These are phyloP conservation scores for Xanthia icteritia DNA, from an alignment of 2,888 invertebrate genomes.

Conservation along the genomic window DNA sequence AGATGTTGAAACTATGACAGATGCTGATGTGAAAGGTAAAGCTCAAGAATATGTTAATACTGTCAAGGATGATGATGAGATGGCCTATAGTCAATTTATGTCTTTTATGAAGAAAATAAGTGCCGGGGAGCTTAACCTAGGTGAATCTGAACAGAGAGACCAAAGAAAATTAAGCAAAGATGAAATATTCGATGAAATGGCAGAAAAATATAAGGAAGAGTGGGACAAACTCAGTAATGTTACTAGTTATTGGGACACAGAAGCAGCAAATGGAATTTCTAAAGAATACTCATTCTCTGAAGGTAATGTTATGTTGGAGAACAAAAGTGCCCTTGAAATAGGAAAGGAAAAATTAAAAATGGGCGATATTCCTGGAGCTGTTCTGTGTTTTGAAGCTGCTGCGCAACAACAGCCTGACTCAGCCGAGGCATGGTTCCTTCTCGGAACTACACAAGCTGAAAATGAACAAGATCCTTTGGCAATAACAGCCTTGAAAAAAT, in stretches of 20 bases:
- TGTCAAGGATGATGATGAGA: slow-evolving; percentile 92
- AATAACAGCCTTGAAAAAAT: slow-evolving; percentile 97
- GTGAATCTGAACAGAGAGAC: slow-evolving; percentile 83
- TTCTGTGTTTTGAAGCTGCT: slow-evolving; percentile 98
- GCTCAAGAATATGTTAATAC: slow-evolving; percentile 90
- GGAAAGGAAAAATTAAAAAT: slow-evolving; percentile 95
- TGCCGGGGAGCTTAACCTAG: slow-evolving; percentile 91
- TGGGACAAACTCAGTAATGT: slow-evolving; percentile 94
- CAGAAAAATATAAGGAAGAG: slow-evolving; percentile 93
- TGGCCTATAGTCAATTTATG: slow-evolving; percentile 95
- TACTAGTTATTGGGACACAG: slow-evolving; percentile 92
- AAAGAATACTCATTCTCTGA: slow-evolving; percentile 95
- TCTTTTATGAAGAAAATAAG: slow-evolving; percentile 95
- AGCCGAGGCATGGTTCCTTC: slow-evolving; percentile 95
- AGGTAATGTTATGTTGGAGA: slow-evolving; percentile 95
- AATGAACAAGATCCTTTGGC: slow-evolving; percentile 99
- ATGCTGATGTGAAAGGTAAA: slow-evolving; percentile 87
- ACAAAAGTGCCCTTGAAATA: slow-evolving; percentile 95
- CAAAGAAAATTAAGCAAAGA: slow-evolving; percentile 83
- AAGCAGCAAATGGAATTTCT: slow-evolving; percentile 84
- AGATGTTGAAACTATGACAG: slow-evolving; percentile 73
- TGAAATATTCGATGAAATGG: slow-evolving; percentile 87
- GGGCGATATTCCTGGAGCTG: slow-evolving; percentile 98
- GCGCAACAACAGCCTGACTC: slow-evolving; percentile 95
- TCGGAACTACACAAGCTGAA: slow-evolving; percentile 98